Evolutionary conservation across 2,797 vertebrate species (phyloP).

Genomic region (Sebastes hubbsi): DNA sequence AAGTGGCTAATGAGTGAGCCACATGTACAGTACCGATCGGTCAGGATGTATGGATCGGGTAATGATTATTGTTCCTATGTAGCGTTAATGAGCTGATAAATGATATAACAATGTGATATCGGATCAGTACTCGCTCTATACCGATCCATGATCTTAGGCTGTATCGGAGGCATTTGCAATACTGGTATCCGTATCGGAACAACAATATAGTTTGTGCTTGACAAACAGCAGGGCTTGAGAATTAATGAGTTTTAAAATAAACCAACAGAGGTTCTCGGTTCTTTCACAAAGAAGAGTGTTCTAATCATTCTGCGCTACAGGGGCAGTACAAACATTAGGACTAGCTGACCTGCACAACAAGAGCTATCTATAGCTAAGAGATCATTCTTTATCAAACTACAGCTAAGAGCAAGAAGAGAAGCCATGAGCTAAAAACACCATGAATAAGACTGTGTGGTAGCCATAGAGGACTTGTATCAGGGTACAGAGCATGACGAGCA

Average conservation of each 20-base stretch:
- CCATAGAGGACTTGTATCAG: background rate
- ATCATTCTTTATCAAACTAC: background rate
- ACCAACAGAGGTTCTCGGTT: background rate
- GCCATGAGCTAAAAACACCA: background rate
- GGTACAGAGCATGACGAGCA: background rate
- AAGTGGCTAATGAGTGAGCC: too few relatives aligned
- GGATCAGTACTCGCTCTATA: too few relatives aligned
- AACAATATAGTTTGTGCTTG: background rate
- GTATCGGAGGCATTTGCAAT: too few relatives aligned
- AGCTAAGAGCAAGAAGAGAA: background rate
- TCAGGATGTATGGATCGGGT: too few relatives aligned
- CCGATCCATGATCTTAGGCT: too few relatives aligned
- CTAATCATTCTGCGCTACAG: background rate
- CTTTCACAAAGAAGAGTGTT: background rate
- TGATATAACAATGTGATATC: rapidly evolving
- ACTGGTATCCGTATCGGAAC: too few relatives aligned
- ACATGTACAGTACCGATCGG: too few relatives aligned
- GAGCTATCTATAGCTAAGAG: background rate
- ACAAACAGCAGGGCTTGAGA: background rate
- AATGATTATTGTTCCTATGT: too few relatives aligned
- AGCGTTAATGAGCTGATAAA: too few relatives aligned
- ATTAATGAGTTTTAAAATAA: background rate
- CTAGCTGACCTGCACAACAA: background rate
- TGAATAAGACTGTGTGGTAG: background rate
- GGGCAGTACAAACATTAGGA: background rate